A percentile compares a stretch with the other conserved stretches of the same genome.
These are phyloP conservation scores for Sparus aurata DNA, from an alignment of 2,797 vertebrate species.

Conservation along the genomic window DNA sequence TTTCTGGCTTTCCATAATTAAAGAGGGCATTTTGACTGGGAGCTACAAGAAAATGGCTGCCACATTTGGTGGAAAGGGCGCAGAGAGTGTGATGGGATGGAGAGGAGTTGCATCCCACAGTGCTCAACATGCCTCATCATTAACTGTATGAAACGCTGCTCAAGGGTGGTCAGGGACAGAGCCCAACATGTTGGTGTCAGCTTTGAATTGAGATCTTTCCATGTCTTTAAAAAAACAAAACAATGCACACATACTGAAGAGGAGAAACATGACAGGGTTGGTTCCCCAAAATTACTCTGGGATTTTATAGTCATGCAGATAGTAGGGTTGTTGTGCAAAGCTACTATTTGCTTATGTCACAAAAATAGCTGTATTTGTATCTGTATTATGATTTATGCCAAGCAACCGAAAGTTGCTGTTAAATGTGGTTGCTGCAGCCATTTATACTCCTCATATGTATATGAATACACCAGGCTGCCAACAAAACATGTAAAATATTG, in stretches of 20 bases:
- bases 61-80: constrained; percentile 58
- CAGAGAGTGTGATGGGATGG: constrained; percentile 38
- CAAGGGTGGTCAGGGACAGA: constrained; percentile 13
- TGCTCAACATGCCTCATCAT: constrained; percentile 35
- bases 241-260: not conserved
- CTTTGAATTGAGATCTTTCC: not conserved
- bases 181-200: constrained; percentile 7
- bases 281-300: not conserved
- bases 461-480: not conserved
- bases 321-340: not conserved
- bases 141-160: constrained; percentile 35
- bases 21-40: constrained; percentile 74
- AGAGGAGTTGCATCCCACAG: constrained; percentile 43
- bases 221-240: no score
- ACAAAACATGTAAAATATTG: not conserved
- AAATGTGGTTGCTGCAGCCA: not conserved
- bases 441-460: not conserved
- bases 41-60: constrained; percentile 72
- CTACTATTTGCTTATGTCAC: not conserved
- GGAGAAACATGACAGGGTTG: not conserved
- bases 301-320: not conserved
- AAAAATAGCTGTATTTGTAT: not conserved
- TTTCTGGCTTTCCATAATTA: constrained; percentile 77
- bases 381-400: no score
- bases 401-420: not conserved